phyloP scores from a whole-genome alignment of 2,888 invertebrate genomes.

The Philopedon plagiatum region DNA sequence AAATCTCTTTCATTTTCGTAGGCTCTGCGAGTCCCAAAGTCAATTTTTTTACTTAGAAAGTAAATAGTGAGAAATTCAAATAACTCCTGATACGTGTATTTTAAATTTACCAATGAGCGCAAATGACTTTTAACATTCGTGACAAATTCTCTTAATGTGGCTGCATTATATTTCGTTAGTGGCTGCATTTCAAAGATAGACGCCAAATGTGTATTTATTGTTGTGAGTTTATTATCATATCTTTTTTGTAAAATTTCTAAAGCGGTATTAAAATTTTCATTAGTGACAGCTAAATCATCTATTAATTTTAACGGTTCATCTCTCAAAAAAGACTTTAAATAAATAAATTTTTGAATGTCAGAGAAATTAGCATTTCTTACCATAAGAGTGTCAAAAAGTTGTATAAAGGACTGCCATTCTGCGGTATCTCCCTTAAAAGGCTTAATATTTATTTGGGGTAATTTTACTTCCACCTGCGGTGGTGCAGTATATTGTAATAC shows the following conservation, averaged over 20 bases:
- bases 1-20: constrained; percentile 19
- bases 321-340: constrained; percentile 12
- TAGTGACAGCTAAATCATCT: constrained; percentile 1
- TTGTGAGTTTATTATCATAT: constrained; percentile 14
- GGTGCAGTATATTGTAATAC: not conserved
- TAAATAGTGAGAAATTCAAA: constrained; percentile 26
- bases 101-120: constrained; percentile 27
- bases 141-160: constrained; percentile 33
- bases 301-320: not conserved
- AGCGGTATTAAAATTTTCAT: constrained; percentile 25
- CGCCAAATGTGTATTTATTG: constrained; percentile 1
- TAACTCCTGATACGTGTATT: constrained; percentile 6
- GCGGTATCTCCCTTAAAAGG: constrained; percentile 10
- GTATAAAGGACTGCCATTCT: constrained; percentile 17
- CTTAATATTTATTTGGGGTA: too few relatives aligned
- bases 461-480: not conserved
- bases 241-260: constrained; percentile 17
- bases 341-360: constrained; percentile 19
- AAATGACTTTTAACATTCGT: constrained; percentile 29
- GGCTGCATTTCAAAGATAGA: constrained; percentile 7
- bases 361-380: not conserved
- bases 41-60: constrained; percentile 20
- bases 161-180: constrained; percentile 18
- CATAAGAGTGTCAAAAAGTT: constrained; percentile 12
- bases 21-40: constrained; percentile 13